A percentile compares a stretch with the other conserved stretches of the same genome.
These are phyloP conservation scores for Calypte anna DNA, from an alignment of 2,113 vertebrate genomes.

Conservation along the genomic window DNA sequence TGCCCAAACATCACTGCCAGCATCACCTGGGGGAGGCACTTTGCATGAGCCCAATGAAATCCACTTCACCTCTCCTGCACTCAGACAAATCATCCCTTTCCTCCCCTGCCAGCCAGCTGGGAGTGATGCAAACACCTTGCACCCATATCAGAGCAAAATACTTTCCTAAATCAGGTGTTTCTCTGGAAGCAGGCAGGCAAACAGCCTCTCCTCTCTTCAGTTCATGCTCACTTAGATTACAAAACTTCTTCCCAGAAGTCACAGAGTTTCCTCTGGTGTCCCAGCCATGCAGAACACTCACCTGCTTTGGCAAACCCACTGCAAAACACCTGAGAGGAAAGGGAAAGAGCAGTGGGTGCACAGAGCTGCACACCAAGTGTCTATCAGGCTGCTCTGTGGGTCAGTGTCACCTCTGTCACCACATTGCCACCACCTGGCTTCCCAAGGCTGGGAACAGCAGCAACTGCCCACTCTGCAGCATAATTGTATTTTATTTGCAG, in stretches of 20 bases:
- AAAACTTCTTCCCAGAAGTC: too few species aligned
- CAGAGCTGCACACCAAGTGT: neutral
- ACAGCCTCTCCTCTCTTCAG: too few species aligned
- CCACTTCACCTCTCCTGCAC: neutral
- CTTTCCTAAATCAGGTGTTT: too few species aligned
- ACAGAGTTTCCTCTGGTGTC: too few species aligned
- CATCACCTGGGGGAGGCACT: neutral
- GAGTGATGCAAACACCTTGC: too few species aligned
- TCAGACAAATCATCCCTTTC: neutral
- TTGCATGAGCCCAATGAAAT: neutral
- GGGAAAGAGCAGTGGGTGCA: accelerated
- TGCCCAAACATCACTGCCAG: neutral
- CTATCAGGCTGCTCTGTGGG: too few species aligned
- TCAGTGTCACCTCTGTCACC: neutral
- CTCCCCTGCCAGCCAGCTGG: too few species aligned
- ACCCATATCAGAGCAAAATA: too few species aligned
- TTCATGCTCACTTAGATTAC: too few species aligned
- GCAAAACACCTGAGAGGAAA: neutral
- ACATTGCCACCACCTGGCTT: neutral
- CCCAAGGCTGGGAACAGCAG: neutral
- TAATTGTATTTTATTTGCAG: neutral
- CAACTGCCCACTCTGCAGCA: neutral
- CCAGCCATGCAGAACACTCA: too few species aligned
- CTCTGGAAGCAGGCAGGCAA: too few species aligned
- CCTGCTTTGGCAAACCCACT: too few species aligned